phyloP scores from a whole-genome alignment of 2,797 vertebrate species.

The Galago senegalensis region DNA sequence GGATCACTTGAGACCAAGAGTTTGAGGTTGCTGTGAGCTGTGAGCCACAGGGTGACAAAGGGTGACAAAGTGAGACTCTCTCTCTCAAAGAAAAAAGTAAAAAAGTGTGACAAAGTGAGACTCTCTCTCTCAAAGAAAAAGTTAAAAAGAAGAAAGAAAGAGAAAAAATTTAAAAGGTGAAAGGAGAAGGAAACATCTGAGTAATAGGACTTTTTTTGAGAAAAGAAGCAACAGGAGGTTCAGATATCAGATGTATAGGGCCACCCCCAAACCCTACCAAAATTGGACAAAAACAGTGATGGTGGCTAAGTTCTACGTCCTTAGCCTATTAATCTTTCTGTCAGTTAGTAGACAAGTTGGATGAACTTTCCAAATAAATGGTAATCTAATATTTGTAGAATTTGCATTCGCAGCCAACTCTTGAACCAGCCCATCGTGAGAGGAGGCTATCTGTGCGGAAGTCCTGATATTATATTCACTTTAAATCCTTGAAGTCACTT shows the following conservation, averaged over 20 bases:
- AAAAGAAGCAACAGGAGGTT: background rate
- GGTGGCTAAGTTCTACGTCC: background rate
- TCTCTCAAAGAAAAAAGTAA: too few relatives aligned
- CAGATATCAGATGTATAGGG: background rate
- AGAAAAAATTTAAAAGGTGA: background rate
- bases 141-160: too few relatives aligned
- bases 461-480: background rate
- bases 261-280: background rate
- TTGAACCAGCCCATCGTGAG: background rate
- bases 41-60: too few relatives aligned
- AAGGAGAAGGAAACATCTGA: slow-evolving; percentile 3
- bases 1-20: too few relatives aligned
- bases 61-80: too few relatives aligned
- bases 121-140: too few relatives aligned
- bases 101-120: too few relatives aligned
- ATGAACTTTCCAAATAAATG: background rate
- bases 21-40: too few relatives aligned
- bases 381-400: background rate
- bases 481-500: background rate
- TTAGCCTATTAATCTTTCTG: slow-evolving; percentile 9
- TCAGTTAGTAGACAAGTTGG: background rate
- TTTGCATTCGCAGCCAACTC: background rate
- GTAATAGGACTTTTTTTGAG: background rate
- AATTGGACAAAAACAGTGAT: background rate
- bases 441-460: background rate